Evolutionary conservation across 2,888 invertebrate species (phyloP).

Genomic region (Itoplectis maculator): DNA sequence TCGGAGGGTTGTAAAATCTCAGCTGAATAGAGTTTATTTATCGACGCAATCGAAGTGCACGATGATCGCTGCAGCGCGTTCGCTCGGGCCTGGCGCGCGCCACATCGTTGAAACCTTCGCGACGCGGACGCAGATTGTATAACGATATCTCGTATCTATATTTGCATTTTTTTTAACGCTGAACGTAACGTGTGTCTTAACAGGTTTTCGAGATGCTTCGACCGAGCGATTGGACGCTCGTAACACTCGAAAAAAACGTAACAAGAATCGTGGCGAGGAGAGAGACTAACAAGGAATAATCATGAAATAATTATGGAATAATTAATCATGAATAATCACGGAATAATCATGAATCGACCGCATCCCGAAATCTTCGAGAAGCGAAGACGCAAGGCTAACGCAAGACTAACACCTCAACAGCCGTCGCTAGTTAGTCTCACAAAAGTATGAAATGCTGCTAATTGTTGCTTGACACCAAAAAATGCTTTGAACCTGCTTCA

Average conservation of each 20-base stretch:
- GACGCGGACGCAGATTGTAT: conserved; percentile 7
- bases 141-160: neutral
- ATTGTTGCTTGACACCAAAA: conserved; percentile 44
- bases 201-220: conserved; percentile 12
- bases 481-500: conserved; percentile 58
- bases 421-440: neutral
- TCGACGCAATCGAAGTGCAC: conserved; percentile 15
- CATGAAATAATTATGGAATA: too few relatives aligned
- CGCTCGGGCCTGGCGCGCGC: neutral
- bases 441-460: conserved; percentile 11
- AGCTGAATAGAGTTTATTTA: conserved; percentile 36
- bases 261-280: conserved; percentile 3
- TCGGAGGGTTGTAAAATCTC: conserved; percentile 9
- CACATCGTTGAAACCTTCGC: conserved; percentile 26
- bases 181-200: conserved; percentile 5
- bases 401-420: conserved; percentile 51
- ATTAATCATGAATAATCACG: too few relatives aligned
- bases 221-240: neutral
- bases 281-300: conserved; percentile 16
- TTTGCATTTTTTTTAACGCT: conserved; percentile 3
- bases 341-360: conserved; percentile 1
- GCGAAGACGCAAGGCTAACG: neutral
- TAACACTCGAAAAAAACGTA: conserved; percentile 12
- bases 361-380: conserved; percentile 26
- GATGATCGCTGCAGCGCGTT: neutral